These are phyloP conservation scores for Drusus annulatus DNA, from an alignment of 1,140 invertebrate genomes.

Conservation along the genomic window DNA sequence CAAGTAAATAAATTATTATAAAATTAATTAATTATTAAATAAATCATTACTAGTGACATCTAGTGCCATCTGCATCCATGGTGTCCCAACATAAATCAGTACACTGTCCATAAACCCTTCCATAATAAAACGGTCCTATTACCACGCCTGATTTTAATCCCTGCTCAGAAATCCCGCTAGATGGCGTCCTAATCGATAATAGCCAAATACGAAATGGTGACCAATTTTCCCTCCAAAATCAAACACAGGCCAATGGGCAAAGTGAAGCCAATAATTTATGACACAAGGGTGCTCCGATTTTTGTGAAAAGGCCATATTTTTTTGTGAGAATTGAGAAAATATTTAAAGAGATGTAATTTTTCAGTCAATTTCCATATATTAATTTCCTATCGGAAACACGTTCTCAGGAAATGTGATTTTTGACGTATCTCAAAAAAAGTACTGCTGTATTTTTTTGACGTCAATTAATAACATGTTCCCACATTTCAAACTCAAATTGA, in stretches of 20 bases:
- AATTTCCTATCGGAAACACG: not conserved
- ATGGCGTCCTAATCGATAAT: slow-evolving; percentile 3
- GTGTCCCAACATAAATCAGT: slow-evolving; percentile 6
- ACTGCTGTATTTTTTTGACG: not conserved
- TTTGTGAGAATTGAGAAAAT: not conserved
- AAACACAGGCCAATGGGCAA: slow-evolving; percentile 11
- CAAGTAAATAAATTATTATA: too few species aligned
- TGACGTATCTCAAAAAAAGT: not conserved
- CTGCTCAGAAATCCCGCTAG: not conserved
- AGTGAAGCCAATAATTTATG: slow-evolving; percentile 14
- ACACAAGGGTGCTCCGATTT: not conserved
- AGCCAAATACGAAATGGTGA: slow-evolving; percentile 16
- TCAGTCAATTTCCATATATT: not conserved
- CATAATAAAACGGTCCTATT: not conserved
- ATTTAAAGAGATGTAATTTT: slow-evolving; percentile 13
- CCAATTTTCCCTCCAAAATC: not conserved
- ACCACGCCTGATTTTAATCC: slow-evolving; percentile 8
- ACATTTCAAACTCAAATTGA: too few species aligned
- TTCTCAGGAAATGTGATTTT: not conserved
- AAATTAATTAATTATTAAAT: too few species aligned
- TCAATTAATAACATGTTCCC: not conserved
- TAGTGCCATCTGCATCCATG: too few species aligned
- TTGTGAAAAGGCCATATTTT: not conserved
- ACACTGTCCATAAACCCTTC: not conserved
- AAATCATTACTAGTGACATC: too few species aligned